Conservation (phyloP, 2,888 invertebrate species). For the Lucinisca nassula region DNA sequence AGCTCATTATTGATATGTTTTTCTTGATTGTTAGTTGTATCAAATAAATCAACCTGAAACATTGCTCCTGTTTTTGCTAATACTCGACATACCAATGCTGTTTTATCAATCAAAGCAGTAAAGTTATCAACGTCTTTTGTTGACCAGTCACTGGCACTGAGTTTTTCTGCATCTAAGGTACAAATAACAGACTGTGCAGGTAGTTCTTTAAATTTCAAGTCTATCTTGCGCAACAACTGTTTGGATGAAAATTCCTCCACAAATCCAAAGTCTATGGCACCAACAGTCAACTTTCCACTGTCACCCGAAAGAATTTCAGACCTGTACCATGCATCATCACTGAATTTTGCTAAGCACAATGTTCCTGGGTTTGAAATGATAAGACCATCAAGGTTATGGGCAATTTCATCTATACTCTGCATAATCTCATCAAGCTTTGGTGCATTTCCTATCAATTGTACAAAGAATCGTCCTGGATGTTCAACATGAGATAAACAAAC, state of each 20-base stretch:
- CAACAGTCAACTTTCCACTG: slow-evolving; percentile 49
- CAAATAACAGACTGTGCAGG: slow-evolving; percentile 71
- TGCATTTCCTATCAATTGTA: slow-evolving; percentile 72
- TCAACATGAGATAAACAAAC: slow-evolving; percentile 70
- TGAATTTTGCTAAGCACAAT: slow-evolving; percentile 70
- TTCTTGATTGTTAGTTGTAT: slow-evolving; percentile 66
- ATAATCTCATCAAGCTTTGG: slow-evolving; percentile 69
- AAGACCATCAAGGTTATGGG: slow-evolving; percentile 59
- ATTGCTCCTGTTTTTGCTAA: slow-evolving; percentile 58
- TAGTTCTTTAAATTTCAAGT: slow-evolving; percentile 56
- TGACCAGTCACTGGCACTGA: slow-evolving; percentile 55
- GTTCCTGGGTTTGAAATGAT: slow-evolving; percentile 45
- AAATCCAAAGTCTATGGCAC: slow-evolving; percentile 76
- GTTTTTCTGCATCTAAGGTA: slow-evolving; percentile 67
- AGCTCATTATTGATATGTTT: slow-evolving; percentile 71
- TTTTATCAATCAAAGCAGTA: slow-evolving; percentile 62
- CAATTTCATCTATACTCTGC: slow-evolving; percentile 67
- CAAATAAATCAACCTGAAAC: slow-evolving; percentile 73
- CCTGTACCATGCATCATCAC: slow-evolving; percentile 71
- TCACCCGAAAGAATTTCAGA: slow-evolving; percentile 51
- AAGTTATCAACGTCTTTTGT: slow-evolving; percentile 54
- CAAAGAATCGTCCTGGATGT: slow-evolving; percentile 71
- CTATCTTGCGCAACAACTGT: slow-evolving; percentile 44
- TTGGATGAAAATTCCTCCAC: slow-evolving; percentile 50
- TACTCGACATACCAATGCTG: slow-evolving; percentile 69